phyloP scores from a whole-genome alignment of 1,140 invertebrate species.

The Lutraria rhynchaena region DNA sequence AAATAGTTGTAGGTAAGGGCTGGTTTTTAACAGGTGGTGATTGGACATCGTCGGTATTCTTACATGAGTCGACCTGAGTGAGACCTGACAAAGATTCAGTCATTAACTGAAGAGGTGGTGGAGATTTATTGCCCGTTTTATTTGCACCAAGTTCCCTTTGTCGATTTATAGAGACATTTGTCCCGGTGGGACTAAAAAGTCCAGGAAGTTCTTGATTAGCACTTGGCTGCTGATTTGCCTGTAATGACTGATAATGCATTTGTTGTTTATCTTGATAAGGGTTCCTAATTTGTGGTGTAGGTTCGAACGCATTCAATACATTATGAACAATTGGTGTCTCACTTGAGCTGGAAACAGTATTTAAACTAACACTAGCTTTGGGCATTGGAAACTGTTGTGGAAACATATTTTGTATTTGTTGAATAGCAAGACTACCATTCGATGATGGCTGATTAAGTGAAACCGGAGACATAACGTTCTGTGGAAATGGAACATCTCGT shows the following conservation, averaged over 20 bases:
- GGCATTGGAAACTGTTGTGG: conserved; percentile 18
- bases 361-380: background rate
- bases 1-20: conserved; percentile 19
- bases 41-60: background rate
- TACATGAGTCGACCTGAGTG: background rate
- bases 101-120: conserved; percentile 36
- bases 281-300: background rate
- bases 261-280: too few relatives aligned
- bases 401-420: conserved; percentile 44
- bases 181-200: conserved; percentile 42
- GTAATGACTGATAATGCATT: background rate
- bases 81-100: background rate
- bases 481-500: background rate
- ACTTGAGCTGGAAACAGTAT: background rate
- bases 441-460: background rate
- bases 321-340: background rate
- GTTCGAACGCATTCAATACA: background rate
- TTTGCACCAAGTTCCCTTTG: too few relatives aligned
- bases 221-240: conserved; percentile 14
- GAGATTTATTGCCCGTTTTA: background rate
- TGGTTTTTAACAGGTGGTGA: conserved; percentile 21
- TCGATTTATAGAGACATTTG: conserved; percentile 10
- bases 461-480: background rate
- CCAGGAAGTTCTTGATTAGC: conserved; percentile 56
- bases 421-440: conserved; percentile 25